Conservation (phyloP, 2,888 invertebrate genomes). For the Drosophila affinis region DNA sequence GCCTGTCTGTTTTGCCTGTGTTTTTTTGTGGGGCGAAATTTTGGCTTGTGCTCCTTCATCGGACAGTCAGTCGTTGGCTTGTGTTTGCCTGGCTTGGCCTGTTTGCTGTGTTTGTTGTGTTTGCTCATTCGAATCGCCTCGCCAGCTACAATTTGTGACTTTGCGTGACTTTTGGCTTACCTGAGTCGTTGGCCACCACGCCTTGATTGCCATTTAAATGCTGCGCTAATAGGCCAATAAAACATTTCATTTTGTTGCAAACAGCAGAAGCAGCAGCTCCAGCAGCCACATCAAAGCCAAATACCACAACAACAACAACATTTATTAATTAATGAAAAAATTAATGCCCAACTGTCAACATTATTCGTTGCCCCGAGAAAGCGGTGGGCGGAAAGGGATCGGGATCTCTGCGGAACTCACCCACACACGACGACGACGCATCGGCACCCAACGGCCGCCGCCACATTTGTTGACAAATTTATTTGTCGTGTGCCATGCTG, state of each 20-base stretch:
- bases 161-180: constrained; percentile 76
- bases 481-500: constrained; percentile 63
- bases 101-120: constrained; percentile 21
- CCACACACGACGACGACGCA: constrained; percentile 58
- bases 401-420: constrained; percentile 18
- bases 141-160: constrained; percentile 62
- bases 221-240: constrained; percentile 79
- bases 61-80: constrained; percentile 36
- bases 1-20: not conserved
- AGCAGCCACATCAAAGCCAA: constrained; percentile 13
- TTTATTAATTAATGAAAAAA: constrained; percentile 80
- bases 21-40: constrained; percentile 5
- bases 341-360: constrained; percentile 76
- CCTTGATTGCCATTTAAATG: constrained; percentile 80
- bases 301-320: constrained; percentile 40
- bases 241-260: constrained; percentile 67
- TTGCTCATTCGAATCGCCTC: constrained; percentile 37
- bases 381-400: not conserved
- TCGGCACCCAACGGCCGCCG: constrained; percentile 48
- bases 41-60: constrained; percentile 54
- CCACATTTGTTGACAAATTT: constrained; percentile 80
- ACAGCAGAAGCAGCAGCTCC: constrained; percentile 10
- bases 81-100: constrained; percentile 5
- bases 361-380: constrained; percentile 54
- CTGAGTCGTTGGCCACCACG: constrained; percentile 53